phyloP scores from a whole-genome alignment of 2,113 vertebrate genomes.

The Sphaerodactylus townsendi region DNA sequence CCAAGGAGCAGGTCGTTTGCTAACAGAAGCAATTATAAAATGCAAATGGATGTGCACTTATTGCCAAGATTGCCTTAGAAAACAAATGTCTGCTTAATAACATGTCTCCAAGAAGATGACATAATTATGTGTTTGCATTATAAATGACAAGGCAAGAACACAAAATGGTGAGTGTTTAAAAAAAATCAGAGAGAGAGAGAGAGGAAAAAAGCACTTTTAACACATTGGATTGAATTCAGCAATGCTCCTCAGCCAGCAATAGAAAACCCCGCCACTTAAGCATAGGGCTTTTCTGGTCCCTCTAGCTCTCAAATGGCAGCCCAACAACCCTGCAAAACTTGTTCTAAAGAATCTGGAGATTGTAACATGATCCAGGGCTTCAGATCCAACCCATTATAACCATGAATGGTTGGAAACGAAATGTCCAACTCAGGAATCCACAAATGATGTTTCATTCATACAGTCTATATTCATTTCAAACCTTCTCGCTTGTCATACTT shows the following conservation, averaged over 20 bases:
- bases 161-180: background rate
- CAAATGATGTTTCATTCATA: conserved; percentile 48
- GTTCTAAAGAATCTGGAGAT: too few relatives aligned
- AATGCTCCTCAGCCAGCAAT: too few relatives aligned
- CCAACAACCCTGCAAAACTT: too few relatives aligned
- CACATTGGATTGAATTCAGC: too few relatives aligned
- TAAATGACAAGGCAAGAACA: conserved; percentile 44
- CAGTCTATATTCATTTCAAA: background rate
- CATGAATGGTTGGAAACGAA: conserved; percentile 36
- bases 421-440: conserved; percentile 41
- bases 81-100: conserved; percentile 69
- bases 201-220: background rate
- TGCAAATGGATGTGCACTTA: conserved; percentile 69
- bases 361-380: too few relatives aligned
- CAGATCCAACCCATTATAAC: background rate
- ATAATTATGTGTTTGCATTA: conserved; percentile 44
- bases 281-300: too few relatives aligned
- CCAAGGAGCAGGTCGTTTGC: conserved; percentile 43
- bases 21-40: conserved; percentile 80
- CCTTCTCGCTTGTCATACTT: background rate
- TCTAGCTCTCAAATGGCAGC: too few relatives aligned
- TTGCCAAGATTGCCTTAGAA: conserved; percentile 68
- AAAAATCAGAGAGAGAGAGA: conserved; percentile 27
- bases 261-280: too few relatives aligned
- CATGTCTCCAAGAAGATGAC: conserved; percentile 47